Base-by-base conservation (phyloP, 2,113 vertebrate genomes). In the Struthio camelus region DNA sequence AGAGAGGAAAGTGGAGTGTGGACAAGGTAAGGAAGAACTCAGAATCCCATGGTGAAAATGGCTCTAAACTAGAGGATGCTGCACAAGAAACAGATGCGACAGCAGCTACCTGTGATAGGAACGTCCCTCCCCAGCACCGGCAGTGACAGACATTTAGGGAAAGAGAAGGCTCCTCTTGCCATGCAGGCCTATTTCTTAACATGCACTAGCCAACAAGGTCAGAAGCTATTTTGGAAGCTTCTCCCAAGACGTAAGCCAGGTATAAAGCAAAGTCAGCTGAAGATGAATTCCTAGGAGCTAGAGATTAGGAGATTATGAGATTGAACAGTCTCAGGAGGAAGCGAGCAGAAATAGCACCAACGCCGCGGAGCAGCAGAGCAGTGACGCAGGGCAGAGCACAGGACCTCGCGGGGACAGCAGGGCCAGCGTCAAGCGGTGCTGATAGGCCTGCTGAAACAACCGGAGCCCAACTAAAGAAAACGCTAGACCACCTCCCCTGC, bases 231-330 rank as follows among this genome's bases (percentile, higher is more conserved):
- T 90, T 84, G 80, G 91, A 91, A 75, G 38, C 87, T 44, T 7
- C 94, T 81, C 79, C 90, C 69, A 67, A 50, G 80, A 83, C 48
- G 4, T 94, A 96, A 97, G 5, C 76, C 95, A 96, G 91, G 95
- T 97, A 69, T 84, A 91, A 96, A 87, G 88, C 90, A 80, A 94
- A 94, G 65, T 65, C 72, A 85, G 90, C 65, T 15, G 62, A 67
- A 73, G 85, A 87, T 32, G 94, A 91, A 87, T 54, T 50, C 64
- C 82, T 67, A 48, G 90, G 93, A 87, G 42, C 75, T 73, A 66
- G 72, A 85, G 94, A 96, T 97, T 96, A 97, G 89, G 70, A 95
- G 94, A 95, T 97, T 96, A 97, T 89, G 92, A 89, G 94, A 93
- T 95, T 95, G 93, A 86, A 92, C 61, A 89, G 79, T 67, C 75